Base-by-base conservation (phyloP, 2,113 vertebrate genomes). In the Ceratotherium simum region DNA sequence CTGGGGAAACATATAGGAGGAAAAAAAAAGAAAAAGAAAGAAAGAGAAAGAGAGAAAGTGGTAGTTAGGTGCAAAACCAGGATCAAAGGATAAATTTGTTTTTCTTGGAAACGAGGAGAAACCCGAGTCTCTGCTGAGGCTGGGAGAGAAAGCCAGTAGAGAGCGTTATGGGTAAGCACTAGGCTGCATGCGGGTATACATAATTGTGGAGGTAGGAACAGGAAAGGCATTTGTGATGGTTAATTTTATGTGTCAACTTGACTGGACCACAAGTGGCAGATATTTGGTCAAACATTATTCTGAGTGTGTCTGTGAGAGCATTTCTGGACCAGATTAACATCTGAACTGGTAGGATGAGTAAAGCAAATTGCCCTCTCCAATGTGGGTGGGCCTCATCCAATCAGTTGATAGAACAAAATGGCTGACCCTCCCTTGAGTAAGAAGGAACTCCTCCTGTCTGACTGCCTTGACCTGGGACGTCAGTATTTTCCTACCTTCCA, bases 141-240 rank as follows among this genome's bases (percentile, higher is more conserved):
- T 48, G 25, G 25, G 16, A 81, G 48, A 69, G 9, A 75, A 5
- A 94, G 25, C 17, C 8, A 9, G n/a, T 3, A 5, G 56, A 64
- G 18, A 73, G 17, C 62, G 39, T 8, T 21, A 33, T 2, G 8
- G 39, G 12, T 58, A 4, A 29, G 33, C 23, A 1, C 2, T 6
- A 2, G 1, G 1, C 4, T 70, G 36, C 16, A 20, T 1, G 36
- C n/a, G 7, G 58, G 46, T 6, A 60, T 2, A n/a, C 3, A 8
- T n/a, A 33, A 48, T 67, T 42, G 76, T 60, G 42, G 60, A 82
- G 29, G n/a, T 46, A 82, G 42, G n/a, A 54, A 70, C 8, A 56
- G n/a, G 46, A 48, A 87, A 81, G 54, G 16, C 6, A 6, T 33
- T 65, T 72, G 39, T 67, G 31, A 18, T 39, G 36, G 48, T 46